Percentiles rank a stretch among this genome's conserved stretches.
phyloP scores from a whole-genome alignment of 2,797 vertebrate genomes.

The Siniperca scherzeri region DNA sequence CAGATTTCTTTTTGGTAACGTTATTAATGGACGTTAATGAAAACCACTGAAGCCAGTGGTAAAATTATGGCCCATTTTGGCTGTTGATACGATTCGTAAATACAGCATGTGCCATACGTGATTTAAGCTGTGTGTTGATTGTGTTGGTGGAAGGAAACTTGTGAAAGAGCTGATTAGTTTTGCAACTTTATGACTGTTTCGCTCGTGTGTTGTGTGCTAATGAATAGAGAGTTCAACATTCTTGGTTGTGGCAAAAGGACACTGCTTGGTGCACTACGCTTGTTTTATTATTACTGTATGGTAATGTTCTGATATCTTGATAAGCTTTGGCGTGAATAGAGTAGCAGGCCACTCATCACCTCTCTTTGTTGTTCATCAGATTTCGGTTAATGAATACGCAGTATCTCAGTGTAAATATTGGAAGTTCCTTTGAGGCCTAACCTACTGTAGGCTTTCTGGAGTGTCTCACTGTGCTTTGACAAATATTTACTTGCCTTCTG shows the following conservation, averaged over 20 bases:
- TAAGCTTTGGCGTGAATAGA: background rate
- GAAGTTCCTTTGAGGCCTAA: background rate
- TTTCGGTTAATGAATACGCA: constrained; percentile 24
- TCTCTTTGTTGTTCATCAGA: background rate
- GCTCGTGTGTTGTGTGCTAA: background rate
- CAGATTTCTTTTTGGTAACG: constrained; percentile 4
- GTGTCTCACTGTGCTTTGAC: background rate
- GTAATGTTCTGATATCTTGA: constrained; percentile 13
- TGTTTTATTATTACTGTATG: constrained; percentile 15
- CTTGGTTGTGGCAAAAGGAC: background rate
- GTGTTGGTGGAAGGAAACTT: background rate
- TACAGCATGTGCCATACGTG: background rate
- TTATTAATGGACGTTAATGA: background rate
- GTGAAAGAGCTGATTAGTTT: background rate
- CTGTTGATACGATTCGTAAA: fast-evolving
- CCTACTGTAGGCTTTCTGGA: background rate
- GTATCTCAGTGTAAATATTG: background rate
- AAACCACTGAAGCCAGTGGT: background rate
- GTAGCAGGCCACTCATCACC: background rate
- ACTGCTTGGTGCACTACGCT: background rate
- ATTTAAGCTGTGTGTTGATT: background rate
- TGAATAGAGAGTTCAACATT: background rate
- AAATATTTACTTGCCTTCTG: background rate
- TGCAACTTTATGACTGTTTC: background rate
- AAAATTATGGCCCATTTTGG: background rate